These are phyloP conservation scores for Anastrepha obliqua DNA, from an alignment of 1,140 invertebrate species.

Conservation along the genomic window DNA sequence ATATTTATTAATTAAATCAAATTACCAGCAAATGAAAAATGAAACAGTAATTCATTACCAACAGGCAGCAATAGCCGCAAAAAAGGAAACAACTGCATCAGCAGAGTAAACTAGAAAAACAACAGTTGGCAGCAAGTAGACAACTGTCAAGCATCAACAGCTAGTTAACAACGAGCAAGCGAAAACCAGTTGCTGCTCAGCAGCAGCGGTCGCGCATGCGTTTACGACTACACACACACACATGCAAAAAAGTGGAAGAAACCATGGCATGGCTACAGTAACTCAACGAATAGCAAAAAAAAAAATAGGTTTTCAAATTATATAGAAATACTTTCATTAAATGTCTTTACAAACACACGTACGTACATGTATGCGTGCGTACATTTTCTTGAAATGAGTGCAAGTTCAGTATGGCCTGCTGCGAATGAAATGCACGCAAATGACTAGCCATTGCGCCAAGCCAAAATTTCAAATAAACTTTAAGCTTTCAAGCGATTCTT, in stretches of 20 bases:
- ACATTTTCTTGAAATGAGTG: background rate
- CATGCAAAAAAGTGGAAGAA: too few relatives aligned
- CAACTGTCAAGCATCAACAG: conserved; percentile 1
- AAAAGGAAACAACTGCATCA: background rate
- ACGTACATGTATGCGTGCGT: too few relatives aligned
- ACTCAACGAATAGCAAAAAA: too few relatives aligned
- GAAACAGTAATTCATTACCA: background rate
- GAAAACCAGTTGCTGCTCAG: background rate
- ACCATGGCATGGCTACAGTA: too few relatives aligned
- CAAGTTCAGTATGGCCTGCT: background rate
- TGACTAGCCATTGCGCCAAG: too few relatives aligned
- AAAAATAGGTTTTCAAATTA: too few relatives aligned
- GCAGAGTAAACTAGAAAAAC: background rate
- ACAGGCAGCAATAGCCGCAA: background rate
- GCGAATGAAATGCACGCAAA: background rate
- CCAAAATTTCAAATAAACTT: background rate
- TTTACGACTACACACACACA: background rate
- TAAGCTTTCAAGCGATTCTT: background rate
- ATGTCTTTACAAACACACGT: too few relatives aligned
- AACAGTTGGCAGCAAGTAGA: background rate
- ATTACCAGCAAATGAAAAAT: background rate
- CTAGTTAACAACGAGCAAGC: background rate
- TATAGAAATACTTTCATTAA: too few relatives aligned
- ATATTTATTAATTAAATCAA: background rate
- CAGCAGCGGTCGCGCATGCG: background rate